Conservation (phyloP, 2,113 vertebrate genomes). For the Equus przewalskii region DNA sequence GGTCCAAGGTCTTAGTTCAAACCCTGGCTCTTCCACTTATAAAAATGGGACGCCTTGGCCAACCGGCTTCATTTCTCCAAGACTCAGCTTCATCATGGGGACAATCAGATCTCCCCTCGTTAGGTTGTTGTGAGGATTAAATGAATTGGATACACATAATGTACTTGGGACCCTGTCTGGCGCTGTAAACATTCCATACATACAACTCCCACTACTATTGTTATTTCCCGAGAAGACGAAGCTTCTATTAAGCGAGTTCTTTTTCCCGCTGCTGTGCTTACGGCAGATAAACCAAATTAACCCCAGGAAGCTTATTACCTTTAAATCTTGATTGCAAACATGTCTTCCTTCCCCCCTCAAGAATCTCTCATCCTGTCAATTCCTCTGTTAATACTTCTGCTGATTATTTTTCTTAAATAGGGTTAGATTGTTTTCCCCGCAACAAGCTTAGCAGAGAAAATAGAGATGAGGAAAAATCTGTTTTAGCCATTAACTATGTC, state of each 20-base stretch:
- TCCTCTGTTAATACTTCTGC: slow-evolving; percentile 62
- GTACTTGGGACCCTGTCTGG: background rate
- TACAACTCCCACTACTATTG: background rate
- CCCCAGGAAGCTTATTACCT: slow-evolving; percentile 62
- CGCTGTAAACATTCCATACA: background rate
- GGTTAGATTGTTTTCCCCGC: slow-evolving; percentile 26
- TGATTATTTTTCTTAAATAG: slow-evolving; percentile 66
- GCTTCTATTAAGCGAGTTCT: background rate
- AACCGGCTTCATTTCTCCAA: background rate
- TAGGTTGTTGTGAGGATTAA: background rate
- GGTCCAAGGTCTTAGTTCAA: background rate
- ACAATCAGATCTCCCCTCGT: background rate
- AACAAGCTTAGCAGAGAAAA: slow-evolving; percentile 52
- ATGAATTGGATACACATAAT: background rate
- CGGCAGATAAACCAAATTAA: slow-evolving; percentile 63
- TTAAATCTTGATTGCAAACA: slow-evolving; percentile 58
- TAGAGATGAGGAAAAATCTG: slow-evolving; percentile 46
- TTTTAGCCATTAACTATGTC: slow-evolving; percentile 30
- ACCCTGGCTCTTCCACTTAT: background rate
- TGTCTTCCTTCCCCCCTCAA: background rate
- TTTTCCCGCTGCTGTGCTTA: background rate
- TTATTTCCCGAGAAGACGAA: background rate
- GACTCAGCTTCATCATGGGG: background rate
- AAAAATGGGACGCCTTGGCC: background rate
- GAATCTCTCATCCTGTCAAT: background rate